phyloP scores from a whole-genome alignment of 2,888 invertebrate genomes.

The Heliconius sara region DNA sequence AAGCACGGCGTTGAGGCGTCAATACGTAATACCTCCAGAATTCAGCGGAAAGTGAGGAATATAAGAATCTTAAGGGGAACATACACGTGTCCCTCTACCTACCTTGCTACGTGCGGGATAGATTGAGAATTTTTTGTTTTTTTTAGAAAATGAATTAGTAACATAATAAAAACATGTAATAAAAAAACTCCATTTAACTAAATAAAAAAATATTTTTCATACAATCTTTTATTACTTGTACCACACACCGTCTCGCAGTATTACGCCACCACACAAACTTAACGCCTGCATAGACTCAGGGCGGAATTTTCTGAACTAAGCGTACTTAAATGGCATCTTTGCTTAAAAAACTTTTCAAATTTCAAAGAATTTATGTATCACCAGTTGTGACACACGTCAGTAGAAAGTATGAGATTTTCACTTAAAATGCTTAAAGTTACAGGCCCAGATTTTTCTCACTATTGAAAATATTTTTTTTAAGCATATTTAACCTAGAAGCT shows the following conservation, averaged over 20 bases:
- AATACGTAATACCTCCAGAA: not conserved
- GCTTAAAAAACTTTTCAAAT: slow-evolving; percentile 30
- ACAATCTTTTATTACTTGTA: not conserved
- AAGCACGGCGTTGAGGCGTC: not conserved
- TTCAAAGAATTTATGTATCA: slow-evolving; percentile 28
- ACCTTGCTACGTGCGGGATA: not conserved
- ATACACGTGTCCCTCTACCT: not conserved
- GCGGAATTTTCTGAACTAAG: slow-evolving; percentile 27
- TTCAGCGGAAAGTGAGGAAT: not conserved
- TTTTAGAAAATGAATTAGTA: too few species aligned
- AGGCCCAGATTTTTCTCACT: not conserved
- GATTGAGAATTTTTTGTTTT: not conserved
- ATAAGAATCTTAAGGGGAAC: not conserved
- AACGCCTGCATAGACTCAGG: slow-evolving; percentile 28
- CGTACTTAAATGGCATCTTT: slow-evolving; percentile 28
- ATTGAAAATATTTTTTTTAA: too few species aligned
- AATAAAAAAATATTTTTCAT: not conserved
- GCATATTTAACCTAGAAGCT: too few species aligned
- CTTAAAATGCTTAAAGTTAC: not conserved
- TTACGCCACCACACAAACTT: slow-evolving; percentile 27
- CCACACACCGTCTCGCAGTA: not conserved
- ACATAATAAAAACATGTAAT: too few species aligned
- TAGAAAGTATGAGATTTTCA: slow-evolving; percentile 14
- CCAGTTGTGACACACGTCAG: slow-evolving; percentile 9
- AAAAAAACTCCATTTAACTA: not conserved